Evolutionary conservation across 1,140 invertebrate species (phyloP).

Genomic region (Ectropis grisescens): DNA sequence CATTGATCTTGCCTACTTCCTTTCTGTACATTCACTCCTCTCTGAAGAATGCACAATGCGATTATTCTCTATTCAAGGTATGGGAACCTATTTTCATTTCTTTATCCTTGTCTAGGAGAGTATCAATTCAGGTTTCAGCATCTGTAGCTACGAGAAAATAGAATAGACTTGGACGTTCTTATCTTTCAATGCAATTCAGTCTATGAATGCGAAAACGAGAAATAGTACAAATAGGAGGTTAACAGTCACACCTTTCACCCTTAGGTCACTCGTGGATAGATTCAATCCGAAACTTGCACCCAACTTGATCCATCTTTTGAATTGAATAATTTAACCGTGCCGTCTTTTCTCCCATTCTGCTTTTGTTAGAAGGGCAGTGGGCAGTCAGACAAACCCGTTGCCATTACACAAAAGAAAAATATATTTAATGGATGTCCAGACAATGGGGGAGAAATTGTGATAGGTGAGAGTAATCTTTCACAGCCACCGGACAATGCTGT

Average conservation of each 20-base stretch:
- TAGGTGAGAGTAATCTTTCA: slow-evolving; percentile 65
- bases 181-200: too few species aligned
- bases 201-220: too few species aligned
- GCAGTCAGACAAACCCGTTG: slow-evolving; percentile 53
- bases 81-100: too few species aligned
- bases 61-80: too few species aligned
- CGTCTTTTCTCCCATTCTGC: slow-evolving; percentile 46
- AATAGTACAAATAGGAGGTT: slow-evolving; percentile 6
- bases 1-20: too few species aligned
- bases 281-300: slow-evolving; percentile 29
- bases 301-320: slow-evolving; percentile 18
- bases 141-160: too few species aligned
- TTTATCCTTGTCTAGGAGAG: too few species aligned
- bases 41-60: too few species aligned
- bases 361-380: slow-evolving; percentile 41
- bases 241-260: slow-evolving; percentile 16
- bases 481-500: slow-evolving; percentile 37
- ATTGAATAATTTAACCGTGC: slow-evolving; percentile 36
- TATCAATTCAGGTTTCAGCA: too few species aligned
- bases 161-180: too few species aligned
- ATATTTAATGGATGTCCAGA: slow-evolving; percentile 49
- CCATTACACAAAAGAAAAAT: slow-evolving; percentile 43
- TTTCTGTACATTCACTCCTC: too few species aligned
- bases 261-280: slow-evolving; percentile 4
- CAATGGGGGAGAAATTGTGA: slow-evolving; percentile 62